Conservation (phyloP, 2,113 vertebrate genomes). For the Pyrgilauda ruficollis region DNA sequence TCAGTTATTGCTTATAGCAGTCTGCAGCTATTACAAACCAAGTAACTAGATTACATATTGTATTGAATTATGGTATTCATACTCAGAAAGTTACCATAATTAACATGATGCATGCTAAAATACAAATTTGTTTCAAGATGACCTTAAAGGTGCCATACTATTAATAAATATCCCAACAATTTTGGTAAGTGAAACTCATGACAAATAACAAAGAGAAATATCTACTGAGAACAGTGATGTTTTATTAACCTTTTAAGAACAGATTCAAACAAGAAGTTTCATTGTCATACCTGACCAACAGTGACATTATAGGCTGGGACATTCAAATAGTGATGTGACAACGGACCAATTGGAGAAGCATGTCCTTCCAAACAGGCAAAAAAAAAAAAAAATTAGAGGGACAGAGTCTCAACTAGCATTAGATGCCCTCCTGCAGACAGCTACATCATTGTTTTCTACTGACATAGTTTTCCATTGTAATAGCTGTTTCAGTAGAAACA, state of each 20-base stretch:
- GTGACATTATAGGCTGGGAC: not conserved
- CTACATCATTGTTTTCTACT: not conserved
- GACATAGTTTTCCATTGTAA: not conserved
- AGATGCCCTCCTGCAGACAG: not conserved
- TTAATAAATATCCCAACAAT: not conserved
- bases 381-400: not conserved
- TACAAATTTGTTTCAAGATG: not conserved
- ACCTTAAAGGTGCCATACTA: not conserved
- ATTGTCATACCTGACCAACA: not conserved
- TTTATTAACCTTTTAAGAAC: not conserved
- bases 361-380: not conserved
- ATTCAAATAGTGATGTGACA: not conserved
- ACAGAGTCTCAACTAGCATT: not conserved
- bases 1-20: not conserved
- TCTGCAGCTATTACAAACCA: not conserved
- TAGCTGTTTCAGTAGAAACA: not conserved
- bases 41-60: not conserved
- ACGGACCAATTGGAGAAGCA: not conserved
- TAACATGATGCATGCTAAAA: not conserved
- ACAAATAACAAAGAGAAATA: not conserved
- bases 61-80: not conserved
- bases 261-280: not conserved
- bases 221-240: not conserved
- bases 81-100: not conserved
- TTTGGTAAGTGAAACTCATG: not conserved